Conservation (phyloP, 2,113 vertebrate species). For the Glaucomys volans region DNA sequence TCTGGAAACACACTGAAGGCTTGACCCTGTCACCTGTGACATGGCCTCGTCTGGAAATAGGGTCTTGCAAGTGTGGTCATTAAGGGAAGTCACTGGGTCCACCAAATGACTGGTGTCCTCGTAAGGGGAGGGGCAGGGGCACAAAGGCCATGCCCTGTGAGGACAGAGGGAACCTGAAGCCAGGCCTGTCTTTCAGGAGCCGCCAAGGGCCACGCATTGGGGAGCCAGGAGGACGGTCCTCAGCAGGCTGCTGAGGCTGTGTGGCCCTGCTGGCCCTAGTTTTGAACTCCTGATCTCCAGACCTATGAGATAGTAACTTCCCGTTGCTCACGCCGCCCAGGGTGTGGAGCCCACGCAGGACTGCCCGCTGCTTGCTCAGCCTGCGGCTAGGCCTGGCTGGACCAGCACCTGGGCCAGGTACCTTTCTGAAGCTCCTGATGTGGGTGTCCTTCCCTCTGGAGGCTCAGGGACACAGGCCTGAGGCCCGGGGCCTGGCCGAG, state of each 20-base stretch:
- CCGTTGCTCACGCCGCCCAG: neutral
- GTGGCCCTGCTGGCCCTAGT: rapidly evolving
- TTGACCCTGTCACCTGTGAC: too few relatives aligned
- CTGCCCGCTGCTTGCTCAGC: too few relatives aligned
- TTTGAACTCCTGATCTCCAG: neutral
- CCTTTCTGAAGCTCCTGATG: neutral
- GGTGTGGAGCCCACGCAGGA: too few relatives aligned
- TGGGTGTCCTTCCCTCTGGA: neutral
- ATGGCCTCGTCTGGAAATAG: neutral
- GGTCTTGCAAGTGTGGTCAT: neutral
- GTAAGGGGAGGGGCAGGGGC: neutral
- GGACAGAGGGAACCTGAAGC: neutral
- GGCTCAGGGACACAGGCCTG: neutral
- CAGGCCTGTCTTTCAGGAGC: neutral
- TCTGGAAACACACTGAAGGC: rapidly evolving
- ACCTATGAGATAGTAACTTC: neutral
- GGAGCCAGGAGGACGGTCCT: neutral
- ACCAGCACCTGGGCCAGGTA: too few relatives aligned
- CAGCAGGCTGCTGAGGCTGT: rapidly evolving
- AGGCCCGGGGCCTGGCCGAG: too few relatives aligned
- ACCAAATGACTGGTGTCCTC: neutral
- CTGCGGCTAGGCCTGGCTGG: neutral
- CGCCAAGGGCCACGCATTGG: rapidly evolving
- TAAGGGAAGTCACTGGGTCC: neutral
- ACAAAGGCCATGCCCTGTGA: neutral